Base-by-base conservation (phyloP, 2,113 vertebrate genomes). In the Barnardius zonarius region DNA sequence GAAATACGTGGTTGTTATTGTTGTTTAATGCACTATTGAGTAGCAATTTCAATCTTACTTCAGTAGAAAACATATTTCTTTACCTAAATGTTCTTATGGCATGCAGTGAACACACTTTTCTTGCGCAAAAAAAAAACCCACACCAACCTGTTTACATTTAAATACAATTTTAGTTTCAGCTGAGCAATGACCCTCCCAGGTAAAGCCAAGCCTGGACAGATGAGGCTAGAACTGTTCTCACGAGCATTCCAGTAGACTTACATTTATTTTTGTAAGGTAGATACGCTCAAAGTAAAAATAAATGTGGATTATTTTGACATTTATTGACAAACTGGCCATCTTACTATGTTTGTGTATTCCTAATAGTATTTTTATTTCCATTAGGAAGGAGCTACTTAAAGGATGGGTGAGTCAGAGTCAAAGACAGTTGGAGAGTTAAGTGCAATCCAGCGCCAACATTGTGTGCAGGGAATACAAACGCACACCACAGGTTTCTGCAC, bases 401-500 rank as follows among this genome's bases (percentile, higher is more conserved):
- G 55, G 39, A 37, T 0, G 41, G 72, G 2, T 0, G 49, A 77
- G 66, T 5, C 19, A 0, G 31, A 70, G 37, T 15, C 75, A 10
- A 2, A 3, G 49, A 30, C 2, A 2, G 2, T 11, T 0, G 5
- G 7, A 44, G 73, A 43, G 76, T 25, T 1, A 23, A 17, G n/a
- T 17, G 41, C 48, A 11, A 6, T 1, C n/a, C 8, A 23, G 61
- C 1, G 3, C 30, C 25, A 3, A 6, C 33, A 23, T 13, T 10
- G 2, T 1, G 13, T 1, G 2, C 0, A 3, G 31, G 57, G 35
- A 22, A 12, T 1, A 7, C 2, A 7, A 2, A 19, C 0, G 0
- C 9, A 3, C 18, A 2, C 11, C 28, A 1, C 1, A 1, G 17
- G 35, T n/a, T 64, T 31, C 55, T 5, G 78, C 67, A 13, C 35